Percentiles rank a stretch among this genome's conserved stretches.
These are phyloP conservation scores for Takifugu rubripes DNA, from an alignment of 2,797 vertebrate genomes.

Conservation along the genomic window DNA sequence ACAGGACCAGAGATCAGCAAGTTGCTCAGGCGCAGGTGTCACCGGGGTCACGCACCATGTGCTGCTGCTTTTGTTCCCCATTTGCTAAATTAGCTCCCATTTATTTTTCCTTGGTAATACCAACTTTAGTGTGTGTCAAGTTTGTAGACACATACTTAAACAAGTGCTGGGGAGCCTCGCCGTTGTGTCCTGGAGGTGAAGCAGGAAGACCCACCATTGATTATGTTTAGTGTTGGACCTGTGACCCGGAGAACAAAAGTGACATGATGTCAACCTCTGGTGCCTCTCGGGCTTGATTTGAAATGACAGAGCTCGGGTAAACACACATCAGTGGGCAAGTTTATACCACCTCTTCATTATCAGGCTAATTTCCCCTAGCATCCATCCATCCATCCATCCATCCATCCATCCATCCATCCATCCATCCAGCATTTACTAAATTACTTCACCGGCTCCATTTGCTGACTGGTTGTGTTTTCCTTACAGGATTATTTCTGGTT, in stretches of 20 bases:
- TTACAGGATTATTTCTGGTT: no score
- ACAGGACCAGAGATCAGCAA: constrained; percentile 61
- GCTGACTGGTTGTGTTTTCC: no score
- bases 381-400: no score
- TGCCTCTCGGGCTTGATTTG: constrained; percentile 52
- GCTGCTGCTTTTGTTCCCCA: constrained; percentile 56
- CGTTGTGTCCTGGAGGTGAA: constrained; percentile 49
- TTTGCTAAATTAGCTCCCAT: constrained; percentile 69
- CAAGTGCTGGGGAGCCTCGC: constrained; percentile 37
- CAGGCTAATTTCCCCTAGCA: constrained; percentile 17
- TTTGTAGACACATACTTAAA: constrained; percentile 54
- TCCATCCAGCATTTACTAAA: no score
- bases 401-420: no score
- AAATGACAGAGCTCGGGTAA: constrained; percentile 58
- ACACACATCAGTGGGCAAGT: constrained; percentile 29
- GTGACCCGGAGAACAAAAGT: constrained; percentile 57
- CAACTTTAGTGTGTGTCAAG: constrained; percentile 59
- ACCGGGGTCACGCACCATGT: constrained; percentile 68
- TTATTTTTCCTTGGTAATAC: constrained; percentile 76
- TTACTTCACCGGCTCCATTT: no score
- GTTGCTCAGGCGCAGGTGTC: constrained; percentile 57
- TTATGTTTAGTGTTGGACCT: constrained; percentile 66
- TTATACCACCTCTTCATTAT: constrained; percentile 24
- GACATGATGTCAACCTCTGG: constrained; percentile 64
- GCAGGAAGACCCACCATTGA: constrained; percentile 42